These are phyloP conservation scores for Rhyzopertha dominica DNA, from an alignment of 1,140 invertebrate species.

Conservation along the genomic window DNA sequence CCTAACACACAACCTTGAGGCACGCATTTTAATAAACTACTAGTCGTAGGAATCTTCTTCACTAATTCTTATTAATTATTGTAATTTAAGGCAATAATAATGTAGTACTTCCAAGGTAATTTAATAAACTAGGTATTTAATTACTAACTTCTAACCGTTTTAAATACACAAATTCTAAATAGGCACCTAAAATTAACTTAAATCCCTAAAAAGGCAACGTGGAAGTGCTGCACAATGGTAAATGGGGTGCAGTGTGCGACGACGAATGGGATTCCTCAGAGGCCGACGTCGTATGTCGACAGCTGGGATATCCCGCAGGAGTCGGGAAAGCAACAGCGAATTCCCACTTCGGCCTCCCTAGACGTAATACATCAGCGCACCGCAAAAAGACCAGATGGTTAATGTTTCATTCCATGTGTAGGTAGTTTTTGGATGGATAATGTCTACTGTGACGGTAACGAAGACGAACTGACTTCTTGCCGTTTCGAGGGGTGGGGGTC, in stretches of 20 bases:
- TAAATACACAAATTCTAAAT: no score
- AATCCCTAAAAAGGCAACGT: slow-evolving; percentile 79
- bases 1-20: no score
- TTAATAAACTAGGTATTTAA: no score
- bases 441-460: slow-evolving; percentile 76
- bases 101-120: no score
- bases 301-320: slow-evolving; percentile 63
- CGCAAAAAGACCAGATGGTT: neutral
- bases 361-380: slow-evolving; percentile 51
- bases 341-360: slow-evolving; percentile 69
- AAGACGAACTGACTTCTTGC: slow-evolving; percentile 66
- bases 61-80: no score
- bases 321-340: slow-evolving; percentile 56
- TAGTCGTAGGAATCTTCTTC: no score
- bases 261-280: slow-evolving; percentile 86
- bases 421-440: slow-evolving; percentile 87
- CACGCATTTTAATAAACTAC: no score
- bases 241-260: slow-evolving; percentile 88
- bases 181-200: no score
- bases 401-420: slow-evolving; percentile 41
- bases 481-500: slow-evolving; percentile 78
- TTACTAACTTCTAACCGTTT: no score
- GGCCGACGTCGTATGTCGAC: slow-evolving; percentile 75
- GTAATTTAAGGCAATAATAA: no score
- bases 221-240: slow-evolving; percentile 76